Evolutionary conservation across 2,113 vertebrate genomes (phyloP).

Genomic region (Bucco capensis): DNA sequence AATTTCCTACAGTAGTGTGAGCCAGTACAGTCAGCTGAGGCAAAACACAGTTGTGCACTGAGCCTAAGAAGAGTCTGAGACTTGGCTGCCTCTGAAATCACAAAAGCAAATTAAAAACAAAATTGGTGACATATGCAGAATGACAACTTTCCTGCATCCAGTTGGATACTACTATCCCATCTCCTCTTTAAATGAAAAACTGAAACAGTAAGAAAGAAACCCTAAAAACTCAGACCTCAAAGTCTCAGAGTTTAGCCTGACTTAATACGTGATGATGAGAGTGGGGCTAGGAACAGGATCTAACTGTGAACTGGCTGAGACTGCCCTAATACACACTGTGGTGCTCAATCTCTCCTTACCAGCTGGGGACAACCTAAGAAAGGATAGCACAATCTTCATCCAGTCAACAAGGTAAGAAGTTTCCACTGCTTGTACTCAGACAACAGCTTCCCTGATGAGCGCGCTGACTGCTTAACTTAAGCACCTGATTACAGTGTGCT

Average conservation of each 20-base stretch:
- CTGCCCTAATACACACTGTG: fast-evolving
- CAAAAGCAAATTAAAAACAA: neutral
- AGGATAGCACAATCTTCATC: neutral
- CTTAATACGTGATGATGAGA: neutral
- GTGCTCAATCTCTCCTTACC: neutral
- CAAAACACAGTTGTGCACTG: neutral
- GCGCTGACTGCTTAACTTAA: neutral
- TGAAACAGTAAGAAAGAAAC: neutral
- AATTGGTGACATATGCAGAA: neutral
- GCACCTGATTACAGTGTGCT: neutral
- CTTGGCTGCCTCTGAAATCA: neutral
- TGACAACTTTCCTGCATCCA: neutral
- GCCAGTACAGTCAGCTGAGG: neutral
- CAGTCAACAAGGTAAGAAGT: neutral
- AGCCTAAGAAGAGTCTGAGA: neutral
- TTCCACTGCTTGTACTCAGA: neutral
- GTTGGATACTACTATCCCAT: too few species aligned
- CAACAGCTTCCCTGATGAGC: neutral
- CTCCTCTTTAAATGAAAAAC: neutral
- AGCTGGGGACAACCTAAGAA: neutral
- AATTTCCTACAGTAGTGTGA: neutral
- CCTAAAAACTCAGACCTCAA: fast-evolving
- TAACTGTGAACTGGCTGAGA: neutral
- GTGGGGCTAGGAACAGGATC: neutral
- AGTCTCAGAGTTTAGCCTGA: neutral